Percentiles rank a stretch among this genome's conserved stretches.
These are phyloP conservation scores for Temnothorax unifasciatus DNA, from an alignment of 2,888 invertebrate species.

Conservation along the genomic window DNA sequence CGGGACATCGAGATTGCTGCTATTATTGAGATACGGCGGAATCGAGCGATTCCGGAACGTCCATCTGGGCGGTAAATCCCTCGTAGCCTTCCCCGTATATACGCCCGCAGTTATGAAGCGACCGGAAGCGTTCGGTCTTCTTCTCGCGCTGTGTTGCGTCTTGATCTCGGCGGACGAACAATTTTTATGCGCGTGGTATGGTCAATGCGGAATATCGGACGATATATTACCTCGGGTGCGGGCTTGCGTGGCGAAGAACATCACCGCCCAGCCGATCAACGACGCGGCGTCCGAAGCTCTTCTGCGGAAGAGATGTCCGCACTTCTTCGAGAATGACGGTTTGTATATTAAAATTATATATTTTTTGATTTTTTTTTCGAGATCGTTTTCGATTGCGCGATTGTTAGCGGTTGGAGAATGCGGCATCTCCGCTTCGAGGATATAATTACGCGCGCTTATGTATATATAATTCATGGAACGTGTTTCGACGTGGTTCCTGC, in stretches of 20 bases:
- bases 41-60: neutral
- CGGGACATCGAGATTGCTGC: neutral
- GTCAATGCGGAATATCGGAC: constrained; percentile 85
- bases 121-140: neutral
- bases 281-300: constrained; percentile 85
- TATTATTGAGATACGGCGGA: too few relatives aligned
- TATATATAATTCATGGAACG: neutral
- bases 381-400: neutral
- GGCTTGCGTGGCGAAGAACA: constrained; percentile 85
- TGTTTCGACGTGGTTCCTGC: constrained; percentile 42
- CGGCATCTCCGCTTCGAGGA: neutral
- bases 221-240: constrained; percentile 65
- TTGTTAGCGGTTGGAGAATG: too few relatives aligned
- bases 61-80: neutral
- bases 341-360: constrained; percentile 61
- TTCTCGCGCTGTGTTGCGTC: constrained; percentile 27
- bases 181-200: constrained; percentile 89
- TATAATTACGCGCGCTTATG: neutral
- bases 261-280: constrained; percentile 83
- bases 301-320: constrained; percentile 89
- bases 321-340: constrained; percentile 86
- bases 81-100: neutral
- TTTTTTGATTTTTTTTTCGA: neutral
- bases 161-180: constrained; percentile 52
- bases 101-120: constrained; percentile 17